A percentile compares a stretch with the other conserved stretches of the same genome.
phyloP scores from a whole-genome alignment of 2,113 vertebrate genomes.

The Larimichthys crocea region DNA sequence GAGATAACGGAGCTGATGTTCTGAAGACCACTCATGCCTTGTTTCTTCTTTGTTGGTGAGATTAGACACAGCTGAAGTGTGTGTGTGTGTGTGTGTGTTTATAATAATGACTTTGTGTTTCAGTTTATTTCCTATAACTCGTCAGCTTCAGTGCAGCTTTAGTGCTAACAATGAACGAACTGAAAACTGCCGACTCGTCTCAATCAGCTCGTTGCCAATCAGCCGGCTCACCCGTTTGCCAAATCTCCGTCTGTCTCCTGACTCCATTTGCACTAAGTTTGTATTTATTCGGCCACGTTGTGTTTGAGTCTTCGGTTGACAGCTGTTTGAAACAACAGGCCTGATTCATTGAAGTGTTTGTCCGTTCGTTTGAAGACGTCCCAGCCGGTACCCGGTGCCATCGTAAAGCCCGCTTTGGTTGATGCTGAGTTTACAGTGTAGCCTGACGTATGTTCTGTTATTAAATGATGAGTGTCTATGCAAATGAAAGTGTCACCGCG shows the following conservation, averaged over 20 bases:
- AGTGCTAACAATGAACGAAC: not conserved
- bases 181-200: slow-evolving; percentile 3
- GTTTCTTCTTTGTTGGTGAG: not conserved
- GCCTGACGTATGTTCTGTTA: not conserved
- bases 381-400: slow-evolving; percentile 9
- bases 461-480: slow-evolving; percentile 29
- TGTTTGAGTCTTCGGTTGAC: slow-evolving; percentile 16
- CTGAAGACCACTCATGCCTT: not conserved
- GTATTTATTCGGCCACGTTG: slow-evolving; percentile 54
- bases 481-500: slow-evolving; percentile 23
- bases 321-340: not conserved
- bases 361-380: not conserved
- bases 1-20: not conserved
- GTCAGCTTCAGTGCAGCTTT: not conserved
- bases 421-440: slow-evolving; percentile 15
- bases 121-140: not conserved
- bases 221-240: slow-evolving; percentile 25
- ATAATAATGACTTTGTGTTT: not conserved
- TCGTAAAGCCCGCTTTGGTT: slow-evolving; percentile 26
- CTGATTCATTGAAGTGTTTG: not conserved
- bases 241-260: slow-evolving; percentile 18
- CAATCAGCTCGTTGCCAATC: not conserved
- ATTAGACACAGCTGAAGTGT: not conserved
- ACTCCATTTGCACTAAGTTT: slow-evolving; percentile 58
- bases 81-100: too few species aligned